Evolutionary conservation across 2,113 vertebrate species (phyloP).

Genomic region (Parotia lawesii): DNA sequence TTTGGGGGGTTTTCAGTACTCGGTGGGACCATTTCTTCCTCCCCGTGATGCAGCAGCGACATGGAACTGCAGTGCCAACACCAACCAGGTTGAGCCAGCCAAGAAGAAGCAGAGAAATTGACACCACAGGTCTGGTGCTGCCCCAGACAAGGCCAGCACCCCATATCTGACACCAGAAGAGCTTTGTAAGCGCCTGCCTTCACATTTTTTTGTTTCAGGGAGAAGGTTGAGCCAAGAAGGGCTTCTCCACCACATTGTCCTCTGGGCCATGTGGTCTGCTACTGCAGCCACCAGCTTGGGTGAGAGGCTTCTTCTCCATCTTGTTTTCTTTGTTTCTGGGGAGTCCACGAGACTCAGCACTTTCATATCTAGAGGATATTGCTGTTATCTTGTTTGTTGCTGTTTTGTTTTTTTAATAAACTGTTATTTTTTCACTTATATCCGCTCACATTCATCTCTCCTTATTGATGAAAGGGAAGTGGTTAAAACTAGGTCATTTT

Average conservation of each 20-base stretch:
- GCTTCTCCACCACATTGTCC: not conserved
- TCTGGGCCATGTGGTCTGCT: not conserved
- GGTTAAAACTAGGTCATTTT: not conserved
- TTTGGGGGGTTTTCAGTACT: not conserved
- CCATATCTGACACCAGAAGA: too few relatives aligned
- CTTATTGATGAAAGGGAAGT: not conserved
- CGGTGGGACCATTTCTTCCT: not conserved
- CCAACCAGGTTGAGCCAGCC: not conserved
- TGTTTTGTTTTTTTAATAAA: not conserved
- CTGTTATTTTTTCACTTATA: not conserved
- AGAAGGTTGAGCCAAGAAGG: not conserved
- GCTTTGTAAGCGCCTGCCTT: not conserved
- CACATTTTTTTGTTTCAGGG: not conserved
- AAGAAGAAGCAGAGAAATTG: not conserved
- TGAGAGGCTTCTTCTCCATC: not conserved
- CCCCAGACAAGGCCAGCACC: not conserved
- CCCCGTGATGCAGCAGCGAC: too few relatives aligned
- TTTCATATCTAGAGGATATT: not conserved
- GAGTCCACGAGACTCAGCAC: rapidly evolving
- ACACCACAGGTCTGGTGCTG: not conserved
- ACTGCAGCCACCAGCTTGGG: not conserved
- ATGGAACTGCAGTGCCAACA: not conserved
- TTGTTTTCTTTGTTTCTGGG: not conserved
- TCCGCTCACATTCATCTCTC: not conserved
- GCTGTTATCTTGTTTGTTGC: not conserved